These are phyloP conservation scores for Mycteria americana DNA, from an alignment of 2,797 vertebrate species.

Conservation along the genomic window DNA sequence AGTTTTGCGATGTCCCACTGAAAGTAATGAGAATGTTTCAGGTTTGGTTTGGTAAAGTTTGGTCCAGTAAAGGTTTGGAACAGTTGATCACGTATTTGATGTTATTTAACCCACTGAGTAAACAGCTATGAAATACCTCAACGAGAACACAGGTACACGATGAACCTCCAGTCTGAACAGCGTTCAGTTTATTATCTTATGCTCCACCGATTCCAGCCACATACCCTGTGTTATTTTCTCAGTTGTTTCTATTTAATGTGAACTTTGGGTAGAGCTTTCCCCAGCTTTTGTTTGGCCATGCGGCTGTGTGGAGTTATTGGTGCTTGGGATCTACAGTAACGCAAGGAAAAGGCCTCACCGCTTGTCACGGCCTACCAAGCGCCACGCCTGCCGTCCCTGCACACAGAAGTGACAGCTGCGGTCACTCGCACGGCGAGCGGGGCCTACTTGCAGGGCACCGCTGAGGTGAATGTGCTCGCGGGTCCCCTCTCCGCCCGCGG, in stretches of 20 bases:
- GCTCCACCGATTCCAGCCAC: too few species aligned
- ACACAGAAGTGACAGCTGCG: accelerated
- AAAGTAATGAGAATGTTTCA: neutral
- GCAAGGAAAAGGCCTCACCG: accelerated
- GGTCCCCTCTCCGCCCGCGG: too few species aligned
- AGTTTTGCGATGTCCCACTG: accelerated
- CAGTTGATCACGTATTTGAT: neutral
- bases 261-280: too few species aligned
- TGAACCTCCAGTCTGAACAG: accelerated
- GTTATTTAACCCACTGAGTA: neutral
- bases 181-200: accelerated
- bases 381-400: neutral
- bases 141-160: accelerated
- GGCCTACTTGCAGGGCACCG: neutral
- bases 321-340: accelerated
- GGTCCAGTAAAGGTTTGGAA: neutral
- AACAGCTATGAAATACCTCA: accelerated
- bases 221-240: accelerated
- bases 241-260: accelerated
- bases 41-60: too few species aligned
- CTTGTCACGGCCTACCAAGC: accelerated
- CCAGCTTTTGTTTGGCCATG: accelerated
- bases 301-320: accelerated
- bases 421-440: accelerated
- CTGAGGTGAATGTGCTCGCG: accelerated